Evolutionary conservation across 2,113 vertebrate species (phyloP).

Genomic region (Marmota monax): DNA sequence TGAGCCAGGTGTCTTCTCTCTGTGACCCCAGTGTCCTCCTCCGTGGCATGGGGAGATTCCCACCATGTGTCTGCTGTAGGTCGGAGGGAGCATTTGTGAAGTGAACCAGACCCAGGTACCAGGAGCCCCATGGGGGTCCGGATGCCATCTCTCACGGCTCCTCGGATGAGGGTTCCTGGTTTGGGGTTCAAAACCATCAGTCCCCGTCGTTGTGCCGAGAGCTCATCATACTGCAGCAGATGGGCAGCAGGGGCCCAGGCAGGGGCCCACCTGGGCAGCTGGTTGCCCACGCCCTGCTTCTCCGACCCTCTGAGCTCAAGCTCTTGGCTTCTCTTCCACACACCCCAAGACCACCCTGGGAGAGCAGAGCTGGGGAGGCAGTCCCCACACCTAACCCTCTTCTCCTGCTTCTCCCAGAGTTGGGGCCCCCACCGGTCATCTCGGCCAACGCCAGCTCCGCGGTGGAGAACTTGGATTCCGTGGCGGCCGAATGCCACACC

Average conservation of each 20-base stretch:
- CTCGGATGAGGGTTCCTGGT: too few relatives aligned
- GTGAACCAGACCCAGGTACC: background rate
- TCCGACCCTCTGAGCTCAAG: background rate
- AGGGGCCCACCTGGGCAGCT: background rate
- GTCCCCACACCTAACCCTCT: background rate
- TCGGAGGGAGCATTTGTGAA: background rate
- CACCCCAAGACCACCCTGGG: too few relatives aligned
- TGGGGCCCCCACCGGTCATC: accelerated
- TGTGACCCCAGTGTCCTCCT: background rate
- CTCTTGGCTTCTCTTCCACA: background rate
- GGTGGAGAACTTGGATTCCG: background rate
- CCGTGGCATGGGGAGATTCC: background rate
- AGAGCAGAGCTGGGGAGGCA: background rate
- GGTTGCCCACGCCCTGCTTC: too few relatives aligned
- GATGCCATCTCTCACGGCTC: background rate
- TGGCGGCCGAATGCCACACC: background rate
- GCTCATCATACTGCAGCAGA: background rate
- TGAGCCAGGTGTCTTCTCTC: background rate
- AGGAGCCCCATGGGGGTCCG: background rate
- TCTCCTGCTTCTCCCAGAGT: background rate
- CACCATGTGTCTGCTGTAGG: background rate
- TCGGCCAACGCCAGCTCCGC: background rate
- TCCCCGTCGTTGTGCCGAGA: background rate
- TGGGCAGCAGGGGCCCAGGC: background rate
- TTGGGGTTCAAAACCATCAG: background rate